These are phyloP conservation scores for Tetragonula carbonaria DNA, from an alignment of 2,888 invertebrate species.

Conservation along the genomic window DNA sequence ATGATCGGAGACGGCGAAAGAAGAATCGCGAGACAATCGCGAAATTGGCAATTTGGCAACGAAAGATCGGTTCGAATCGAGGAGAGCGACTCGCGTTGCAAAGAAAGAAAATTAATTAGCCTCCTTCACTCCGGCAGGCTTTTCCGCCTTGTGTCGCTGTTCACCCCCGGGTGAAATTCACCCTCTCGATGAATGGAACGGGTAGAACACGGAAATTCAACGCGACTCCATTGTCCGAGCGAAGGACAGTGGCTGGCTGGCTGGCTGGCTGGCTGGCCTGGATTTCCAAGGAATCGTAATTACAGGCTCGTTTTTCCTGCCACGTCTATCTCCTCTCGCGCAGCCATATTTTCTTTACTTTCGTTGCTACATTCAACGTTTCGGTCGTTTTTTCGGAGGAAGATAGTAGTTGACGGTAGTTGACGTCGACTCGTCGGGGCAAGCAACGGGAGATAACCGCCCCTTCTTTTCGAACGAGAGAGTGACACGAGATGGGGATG, in stretches of 20 bases:
- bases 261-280: slow-evolving; percentile 10
- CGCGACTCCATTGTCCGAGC: slow-evolving; percentile 40
- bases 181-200: slow-evolving; percentile 23
- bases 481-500: background rate
- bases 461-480: too few relatives aligned
- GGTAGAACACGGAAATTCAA: slow-evolving; percentile 3
- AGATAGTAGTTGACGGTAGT: too few relatives aligned
- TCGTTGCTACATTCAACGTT: too few relatives aligned
- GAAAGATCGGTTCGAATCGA: too few relatives aligned
- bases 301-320: slow-evolving; percentile 8
- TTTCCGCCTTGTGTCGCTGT: slow-evolving; percentile 22
- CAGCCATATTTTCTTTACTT: slow-evolving; percentile 1
- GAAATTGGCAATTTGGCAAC: too few relatives aligned
- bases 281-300: slow-evolving; percentile 51
- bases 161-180: background rate
- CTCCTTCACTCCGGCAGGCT: background rate
- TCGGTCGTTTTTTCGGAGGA: too few relatives aligned
- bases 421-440: too few relatives aligned
- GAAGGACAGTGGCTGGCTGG: background rate
- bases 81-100: too few relatives aligned
- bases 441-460: too few relatives aligned
- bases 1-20: too few relatives aligned
- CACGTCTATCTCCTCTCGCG: background rate
- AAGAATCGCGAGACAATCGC: too few relatives aligned
- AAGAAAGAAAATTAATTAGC: slow-evolving; percentile 41